phyloP scores from a whole-genome alignment of 2,797 vertebrate species.

The Tolypeutes matacus region DNA sequence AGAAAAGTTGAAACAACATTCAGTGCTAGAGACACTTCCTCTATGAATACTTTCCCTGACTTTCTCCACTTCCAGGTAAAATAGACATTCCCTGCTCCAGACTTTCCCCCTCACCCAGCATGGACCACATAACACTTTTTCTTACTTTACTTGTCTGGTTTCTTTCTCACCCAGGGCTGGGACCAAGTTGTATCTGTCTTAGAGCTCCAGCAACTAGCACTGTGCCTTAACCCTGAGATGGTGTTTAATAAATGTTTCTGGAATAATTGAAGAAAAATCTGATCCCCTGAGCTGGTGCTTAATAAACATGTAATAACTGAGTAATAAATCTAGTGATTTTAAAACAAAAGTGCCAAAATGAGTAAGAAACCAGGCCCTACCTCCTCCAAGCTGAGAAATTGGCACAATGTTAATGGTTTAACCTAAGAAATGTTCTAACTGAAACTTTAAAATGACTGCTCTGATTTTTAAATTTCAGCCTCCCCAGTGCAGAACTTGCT shows the following conservation, averaged over 20 bases:
- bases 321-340: slow-evolving; percentile 25
- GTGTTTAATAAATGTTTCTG: slow-evolving; percentile 49
- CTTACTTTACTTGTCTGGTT: slow-evolving; percentile 16
- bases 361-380: slow-evolving; percentile 16
- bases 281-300: no score
- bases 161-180: not conserved
- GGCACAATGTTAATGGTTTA: slow-evolving; percentile 36
- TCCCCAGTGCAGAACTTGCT: slow-evolving; percentile 46
- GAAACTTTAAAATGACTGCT: slow-evolving; percentile 66
- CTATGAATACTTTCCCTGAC: not conserved
- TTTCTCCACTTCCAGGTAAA: slow-evolving; percentile 19
- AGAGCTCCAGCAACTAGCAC: not conserved
- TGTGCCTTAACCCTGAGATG: not conserved
- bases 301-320: no score
- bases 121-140: not conserved
- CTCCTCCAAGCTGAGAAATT: not conserved
- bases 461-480: slow-evolving; percentile 62
- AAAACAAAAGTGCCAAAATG: slow-evolving; percentile 16
- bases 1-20: not conserved
- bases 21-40: not conserved
- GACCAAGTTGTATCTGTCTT: slow-evolving; percentile 46
- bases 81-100: not conserved
- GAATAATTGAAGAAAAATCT: not conserved
- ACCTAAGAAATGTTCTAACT: slow-evolving; percentile 66
- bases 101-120: not conserved